Evolutionary conservation across 2,888 invertebrate genomes (phyloP).

Genomic region (Microctonus brassicae): DNA sequence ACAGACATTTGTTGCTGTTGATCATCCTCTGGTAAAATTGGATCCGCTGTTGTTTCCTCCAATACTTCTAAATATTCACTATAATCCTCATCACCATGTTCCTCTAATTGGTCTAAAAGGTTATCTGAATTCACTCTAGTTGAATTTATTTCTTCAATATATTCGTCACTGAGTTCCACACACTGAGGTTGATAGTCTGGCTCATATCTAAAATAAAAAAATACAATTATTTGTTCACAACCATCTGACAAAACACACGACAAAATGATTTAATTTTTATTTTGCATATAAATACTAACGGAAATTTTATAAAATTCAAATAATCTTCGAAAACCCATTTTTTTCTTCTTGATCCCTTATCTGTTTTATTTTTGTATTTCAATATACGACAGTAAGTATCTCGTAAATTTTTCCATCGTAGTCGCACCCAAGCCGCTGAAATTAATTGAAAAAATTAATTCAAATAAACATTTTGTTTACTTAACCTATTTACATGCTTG

Average conservation of each 20-base stretch:
- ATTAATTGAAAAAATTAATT: slow-evolving; percentile 20
- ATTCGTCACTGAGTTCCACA: slow-evolving; percentile 62
- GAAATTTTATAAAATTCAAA: slow-evolving; percentile 63
- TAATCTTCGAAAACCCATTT: slow-evolving; percentile 67
- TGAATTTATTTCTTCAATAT: slow-evolving; percentile 61
- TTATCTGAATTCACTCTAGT: slow-evolving; percentile 57
- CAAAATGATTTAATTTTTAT: neutral
- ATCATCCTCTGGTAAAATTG: slow-evolving; percentile 42
- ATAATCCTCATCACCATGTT: slow-evolving; percentile 63
- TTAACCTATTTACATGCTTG: neutral
- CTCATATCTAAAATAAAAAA: slow-evolving; percentile 53
- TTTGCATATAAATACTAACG: slow-evolving; percentile 52
- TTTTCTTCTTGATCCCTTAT: slow-evolving; percentile 61
- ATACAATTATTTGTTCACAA: neutral
- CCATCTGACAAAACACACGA: too few species aligned
- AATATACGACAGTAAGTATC: slow-evolving; percentile 66
- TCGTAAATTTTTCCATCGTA: slow-evolving; percentile 65
- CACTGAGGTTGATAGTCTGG: slow-evolving; percentile 61
- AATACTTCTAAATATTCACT: slow-evolving; percentile 64
- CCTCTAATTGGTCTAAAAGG: slow-evolving; percentile 63
- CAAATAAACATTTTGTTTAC: slow-evolving; percentile 6
- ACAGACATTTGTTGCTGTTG: slow-evolving; percentile 15
- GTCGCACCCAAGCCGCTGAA: slow-evolving; percentile 62
- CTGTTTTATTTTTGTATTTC: slow-evolving; percentile 63
- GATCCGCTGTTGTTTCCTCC: slow-evolving; percentile 58